phyloP scores from a whole-genome alignment of 2,797 vertebrate genomes.

The Fistularia tabacaria region DNA sequence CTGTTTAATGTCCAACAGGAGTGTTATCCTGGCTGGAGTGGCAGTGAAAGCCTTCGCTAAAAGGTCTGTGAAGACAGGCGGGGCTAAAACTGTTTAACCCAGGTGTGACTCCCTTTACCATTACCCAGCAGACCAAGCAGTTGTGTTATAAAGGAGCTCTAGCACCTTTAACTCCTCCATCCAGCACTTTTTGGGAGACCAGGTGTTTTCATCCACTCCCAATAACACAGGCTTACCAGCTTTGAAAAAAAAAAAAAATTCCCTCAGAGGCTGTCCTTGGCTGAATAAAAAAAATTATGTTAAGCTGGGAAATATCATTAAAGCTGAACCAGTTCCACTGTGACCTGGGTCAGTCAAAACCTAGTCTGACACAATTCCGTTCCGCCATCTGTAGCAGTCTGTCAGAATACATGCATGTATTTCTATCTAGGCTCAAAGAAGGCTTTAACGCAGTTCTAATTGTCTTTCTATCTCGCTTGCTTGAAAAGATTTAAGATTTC shows the following conservation, averaged over 20 bases:
- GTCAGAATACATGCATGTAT: too few species aligned
- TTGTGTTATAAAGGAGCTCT: conserved; percentile 6
- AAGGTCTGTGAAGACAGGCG: too few species aligned
- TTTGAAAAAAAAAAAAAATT: not conserved
- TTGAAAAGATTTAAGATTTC: conserved; percentile 30
- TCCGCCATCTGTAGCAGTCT: not conserved
- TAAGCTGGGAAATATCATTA: not conserved
- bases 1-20: too few species aligned
- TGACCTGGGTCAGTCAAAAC: not conserved
- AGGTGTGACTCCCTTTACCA: too few species aligned
- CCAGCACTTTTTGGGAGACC: not conserved
- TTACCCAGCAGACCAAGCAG: not conserved
- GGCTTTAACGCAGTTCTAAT: conserved; percentile 9
- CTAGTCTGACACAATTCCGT: not conserved
- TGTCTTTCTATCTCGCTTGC: conserved; percentile 7
- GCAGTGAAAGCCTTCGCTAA: too few species aligned
- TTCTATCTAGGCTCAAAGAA: too few species aligned
- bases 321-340: not conserved
- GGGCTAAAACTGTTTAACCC: too few species aligned
- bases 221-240: not conserved
- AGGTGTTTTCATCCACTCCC: conserved; percentile 4
- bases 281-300: not conserved
- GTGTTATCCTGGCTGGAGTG: too few species aligned
- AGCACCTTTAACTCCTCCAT: not conserved
- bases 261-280: conserved; percentile 4